These are phyloP conservation scores for Apteryx owenii DNA, from an alignment of 2,113 vertebrate genomes.

Conservation along the genomic window DNA sequence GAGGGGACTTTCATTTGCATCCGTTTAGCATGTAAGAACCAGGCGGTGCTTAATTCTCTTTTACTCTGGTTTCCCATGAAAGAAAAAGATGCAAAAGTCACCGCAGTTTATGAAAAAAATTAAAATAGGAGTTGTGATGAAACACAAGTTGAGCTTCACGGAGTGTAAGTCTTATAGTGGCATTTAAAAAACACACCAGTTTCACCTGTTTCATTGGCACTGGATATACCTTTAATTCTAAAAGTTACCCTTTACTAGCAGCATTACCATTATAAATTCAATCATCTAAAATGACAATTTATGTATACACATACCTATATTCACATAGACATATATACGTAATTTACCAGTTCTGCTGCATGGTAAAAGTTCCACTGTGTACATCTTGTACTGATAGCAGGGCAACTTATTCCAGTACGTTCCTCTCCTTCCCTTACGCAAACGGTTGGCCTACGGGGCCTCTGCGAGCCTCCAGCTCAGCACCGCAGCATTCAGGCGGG, in stretches of 20 bases:
- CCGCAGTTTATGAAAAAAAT: not conserved
- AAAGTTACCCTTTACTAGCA: not conserved
- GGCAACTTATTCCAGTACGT: not conserved
- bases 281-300: not conserved
- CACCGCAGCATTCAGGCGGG: too few relatives aligned
- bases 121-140: not conserved
- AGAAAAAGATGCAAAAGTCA: not conserved
- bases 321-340: not conserved
- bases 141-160: not conserved
- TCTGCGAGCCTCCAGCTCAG: too few relatives aligned
- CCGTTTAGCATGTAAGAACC: not conserved
- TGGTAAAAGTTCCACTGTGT: not conserved
- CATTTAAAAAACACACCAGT: not conserved
- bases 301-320: too few relatives aligned
- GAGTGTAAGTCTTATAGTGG: not conserved
- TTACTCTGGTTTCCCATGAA: conserved; percentile 9
- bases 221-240: not conserved
- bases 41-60: not conserved
- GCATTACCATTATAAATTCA: not conserved
- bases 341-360: not conserved
- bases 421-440: not conserved
- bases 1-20: conserved; percentile 46
- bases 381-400: not conserved
- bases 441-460: too few relatives aligned
- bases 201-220: fast-evolving